A percentile compares a stretch with the other conserved stretches of the same genome.
Conservation (phyloP, 2,797 vertebrate genomes). For the Bovichtus diacanthus region DNA sequence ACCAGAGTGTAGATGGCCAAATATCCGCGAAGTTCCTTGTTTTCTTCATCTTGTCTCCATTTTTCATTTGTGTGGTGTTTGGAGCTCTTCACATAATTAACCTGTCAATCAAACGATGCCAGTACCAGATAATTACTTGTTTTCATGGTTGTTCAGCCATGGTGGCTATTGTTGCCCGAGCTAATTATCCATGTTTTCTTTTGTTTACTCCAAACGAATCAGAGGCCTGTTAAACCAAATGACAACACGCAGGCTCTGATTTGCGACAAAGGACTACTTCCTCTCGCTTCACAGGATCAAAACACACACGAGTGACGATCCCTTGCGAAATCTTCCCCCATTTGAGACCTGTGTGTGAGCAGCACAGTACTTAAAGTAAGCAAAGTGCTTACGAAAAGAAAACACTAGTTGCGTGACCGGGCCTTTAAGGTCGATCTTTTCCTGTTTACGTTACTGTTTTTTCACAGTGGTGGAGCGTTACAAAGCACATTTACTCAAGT, state of each 20-base stretch:
- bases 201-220: conserved; percentile 10
- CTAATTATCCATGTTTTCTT: conserved; percentile 5
- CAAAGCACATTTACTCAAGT: too few species aligned
- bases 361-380: too few species aligned
- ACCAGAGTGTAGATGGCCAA: conserved; percentile 32
- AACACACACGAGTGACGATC: neutral
- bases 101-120: conserved; percentile 19
- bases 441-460: too few species aligned
- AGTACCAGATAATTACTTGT: neutral
- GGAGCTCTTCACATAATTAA: neutral
- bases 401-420: neutral
- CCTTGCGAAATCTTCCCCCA: neutral
- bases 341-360: neutral
- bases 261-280: neutral
- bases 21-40: conserved; percentile 13
- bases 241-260: conserved; percentile 1
- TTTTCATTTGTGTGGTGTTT: conserved; percentile 2
- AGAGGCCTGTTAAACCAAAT: neutral
- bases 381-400: neutral
- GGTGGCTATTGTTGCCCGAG: neutral
- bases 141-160: conserved; percentile 4
- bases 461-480: too few species aligned
- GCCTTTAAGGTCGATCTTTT: neutral
- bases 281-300: neutral
- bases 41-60: conserved; percentile 28